Base-by-base conservation (phyloP, 1,140 invertebrate genomes). In the Drosophila pruinosa region DNA sequence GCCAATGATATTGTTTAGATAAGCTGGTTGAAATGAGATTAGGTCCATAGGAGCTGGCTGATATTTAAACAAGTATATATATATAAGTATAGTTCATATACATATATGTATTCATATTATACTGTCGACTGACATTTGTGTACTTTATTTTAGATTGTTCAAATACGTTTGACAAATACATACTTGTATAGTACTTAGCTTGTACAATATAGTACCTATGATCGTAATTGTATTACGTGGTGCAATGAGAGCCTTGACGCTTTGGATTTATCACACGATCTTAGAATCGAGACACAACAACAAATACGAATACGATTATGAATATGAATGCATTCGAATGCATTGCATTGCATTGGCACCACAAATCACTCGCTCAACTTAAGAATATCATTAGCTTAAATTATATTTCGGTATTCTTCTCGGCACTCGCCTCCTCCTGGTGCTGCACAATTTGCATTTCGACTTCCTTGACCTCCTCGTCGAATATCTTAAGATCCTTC, bases 401-500 rank as follows among this genome's bases (percentile, higher is more conserved):
- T 76, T 91, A 91, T 59, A 89, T 88, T 88, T 91, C 90, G 47
- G 78, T 79, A 71, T 90, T 90, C 59, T 91, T 91, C 58, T 89
- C 82, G 22, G 79, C 65, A 72, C 12, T 88, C 24, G 62, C 39
- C 54, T 91, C 90, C 54, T 91, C 90, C 53, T 91, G 81, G 43
- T 78, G 81, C 59, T 89, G 73, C 8, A 91, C 83, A 7, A 91
- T 89, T 72, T 91, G 53, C 90, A 91, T 78, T 74, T 91, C 90
- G 19, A 80, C 70, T 14, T 91, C 90, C 34, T 93, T 93, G 36
- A 93, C 80, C 71, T 94, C 94, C 75, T 95, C 94, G 72, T 95
- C 94, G 81, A 95, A 95, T 75, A 95, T 94, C 90, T 95, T 94
- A 3, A 95, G 91, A 69, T 94, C 93, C 89, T 95, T 95, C 0